Conservation (phyloP, 2,797 vertebrate genomes). For the Urophycis tenuis region DNA sequence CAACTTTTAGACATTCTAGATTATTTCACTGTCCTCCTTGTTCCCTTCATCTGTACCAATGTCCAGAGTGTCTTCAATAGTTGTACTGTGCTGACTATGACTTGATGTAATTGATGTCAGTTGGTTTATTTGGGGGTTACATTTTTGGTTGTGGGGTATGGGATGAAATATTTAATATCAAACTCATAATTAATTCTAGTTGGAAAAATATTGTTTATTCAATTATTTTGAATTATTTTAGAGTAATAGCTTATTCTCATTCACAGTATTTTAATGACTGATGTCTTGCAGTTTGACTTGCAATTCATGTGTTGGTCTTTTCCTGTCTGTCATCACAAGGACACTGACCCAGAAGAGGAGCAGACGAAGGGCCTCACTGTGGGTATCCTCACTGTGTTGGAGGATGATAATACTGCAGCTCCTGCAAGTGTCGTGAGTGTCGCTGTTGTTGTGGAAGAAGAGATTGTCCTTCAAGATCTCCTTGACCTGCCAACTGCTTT, state of each 20-base stretch:
- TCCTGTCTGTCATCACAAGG: too few relatives aligned
- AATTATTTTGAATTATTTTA: too few relatives aligned
- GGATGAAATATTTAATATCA: too few relatives aligned
- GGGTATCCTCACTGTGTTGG: neutral
- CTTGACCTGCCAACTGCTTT: neutral
- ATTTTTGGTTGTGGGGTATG: too few relatives aligned
- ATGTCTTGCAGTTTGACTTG: neutral
- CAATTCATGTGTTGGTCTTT: neutral
- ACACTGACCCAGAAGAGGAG: neutral
- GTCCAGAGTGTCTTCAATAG: too few relatives aligned
- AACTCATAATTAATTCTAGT: too few relatives aligned
- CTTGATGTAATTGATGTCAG: too few relatives aligned
- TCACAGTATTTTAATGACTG: neutral
- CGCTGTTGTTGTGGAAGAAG: neutral
- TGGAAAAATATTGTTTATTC: too few relatives aligned
- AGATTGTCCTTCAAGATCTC: neutral
- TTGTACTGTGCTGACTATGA: too few relatives aligned
- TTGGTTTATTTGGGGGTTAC: too few relatives aligned
- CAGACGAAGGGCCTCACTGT: neutral
- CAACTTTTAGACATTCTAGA: neutral
- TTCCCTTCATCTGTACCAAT: too few relatives aligned
- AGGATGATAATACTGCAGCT: neutral
- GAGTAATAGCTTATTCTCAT: too few relatives aligned
- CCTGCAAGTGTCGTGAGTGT: neutral
- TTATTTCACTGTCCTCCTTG: neutral